phyloP scores from a whole-genome alignment of 2,113 vertebrate genomes.

The Phoenicopterus ruber region DNA sequence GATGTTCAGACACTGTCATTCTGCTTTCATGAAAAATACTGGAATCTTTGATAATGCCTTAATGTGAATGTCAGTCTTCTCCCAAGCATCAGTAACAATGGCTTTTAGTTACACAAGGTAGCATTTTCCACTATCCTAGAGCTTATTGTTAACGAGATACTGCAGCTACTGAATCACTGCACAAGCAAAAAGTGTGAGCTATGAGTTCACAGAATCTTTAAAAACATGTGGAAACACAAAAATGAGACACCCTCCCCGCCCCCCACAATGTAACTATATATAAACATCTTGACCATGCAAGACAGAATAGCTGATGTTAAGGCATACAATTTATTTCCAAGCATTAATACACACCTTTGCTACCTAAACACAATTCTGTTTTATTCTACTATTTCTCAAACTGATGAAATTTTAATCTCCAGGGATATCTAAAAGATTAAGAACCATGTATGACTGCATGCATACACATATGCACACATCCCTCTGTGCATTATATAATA shows the following conservation, averaged over 20 bases:
- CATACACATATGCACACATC: not conserved
- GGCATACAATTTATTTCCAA: not conserved
- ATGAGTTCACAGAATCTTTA: not conserved
- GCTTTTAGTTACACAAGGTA: not conserved
- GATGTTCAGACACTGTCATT: not conserved
- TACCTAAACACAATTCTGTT: not conserved
- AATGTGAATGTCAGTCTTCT: not conserved
- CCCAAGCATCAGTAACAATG: not conserved
- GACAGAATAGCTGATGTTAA: not conserved
- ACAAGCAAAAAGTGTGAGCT: fast-evolving
- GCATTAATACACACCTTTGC: not conserved
- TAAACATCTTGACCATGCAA: not conserved
- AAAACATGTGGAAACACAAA: not conserved
- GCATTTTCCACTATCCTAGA: not conserved
- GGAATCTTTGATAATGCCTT: slow-evolving; percentile 8
- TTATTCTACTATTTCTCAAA: not conserved
- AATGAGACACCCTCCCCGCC: fast-evolving
- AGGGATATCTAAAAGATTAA: not conserved
- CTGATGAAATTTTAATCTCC: not conserved
- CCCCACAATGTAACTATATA: not conserved
- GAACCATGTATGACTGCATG: not conserved
- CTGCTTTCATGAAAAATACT: slow-evolving; percentile 24
- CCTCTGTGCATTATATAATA: not conserved
- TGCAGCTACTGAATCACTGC: not conserved
- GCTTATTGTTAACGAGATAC: not conserved